A percentile compares a stretch with the other conserved stretches of the same genome.
Evolutionary conservation across 1,140 invertebrate species (phyloP).

Genomic region (Heliconius eleuchia): DNA sequence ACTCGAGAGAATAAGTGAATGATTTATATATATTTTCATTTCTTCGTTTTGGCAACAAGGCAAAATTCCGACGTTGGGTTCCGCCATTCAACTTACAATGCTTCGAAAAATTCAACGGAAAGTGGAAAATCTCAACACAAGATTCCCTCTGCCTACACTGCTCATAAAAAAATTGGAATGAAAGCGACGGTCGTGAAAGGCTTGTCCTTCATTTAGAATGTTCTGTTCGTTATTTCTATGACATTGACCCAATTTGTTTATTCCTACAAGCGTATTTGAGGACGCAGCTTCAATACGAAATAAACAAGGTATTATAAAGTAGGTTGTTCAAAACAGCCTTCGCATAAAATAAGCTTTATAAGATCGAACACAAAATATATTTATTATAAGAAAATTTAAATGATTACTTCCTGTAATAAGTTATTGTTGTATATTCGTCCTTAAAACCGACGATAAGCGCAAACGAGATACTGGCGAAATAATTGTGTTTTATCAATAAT

Average conservation of each 20-base stretch:
- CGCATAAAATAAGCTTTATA: slow-evolving; percentile 28
- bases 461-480: slow-evolving; percentile 19
- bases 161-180: not conserved
- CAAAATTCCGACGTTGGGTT: no score
- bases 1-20: no score
- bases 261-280: slow-evolving; percentile 16
- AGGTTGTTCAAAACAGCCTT: slow-evolving; percentile 34
- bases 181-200: slow-evolving; percentile 10
- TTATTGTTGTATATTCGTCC: slow-evolving; percentile 12
- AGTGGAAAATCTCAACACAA: no score
- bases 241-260: slow-evolving; percentile 34
- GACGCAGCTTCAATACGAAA: slow-evolving; percentile 18
- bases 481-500: slow-evolving; percentile 27
- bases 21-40: no score
- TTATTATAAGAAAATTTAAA: slow-evolving; percentile 32
- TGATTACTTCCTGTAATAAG: slow-evolving; percentile 23
- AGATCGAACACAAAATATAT: slow-evolving; percentile 36
- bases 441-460: slow-evolving; percentile 8
- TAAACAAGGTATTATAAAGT: slow-evolving; percentile 30
- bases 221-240: slow-evolving; percentile 18
- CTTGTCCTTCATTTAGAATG: slow-evolving; percentile 9
- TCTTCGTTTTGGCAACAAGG: no score
- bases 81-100: no score
- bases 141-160: no score
- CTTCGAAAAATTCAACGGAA: no score